Evolutionary conservation across 2,888 invertebrate species (phyloP), one percentile per base, ranked within the genome.

Genomic region (Tipula confusa): DNA sequence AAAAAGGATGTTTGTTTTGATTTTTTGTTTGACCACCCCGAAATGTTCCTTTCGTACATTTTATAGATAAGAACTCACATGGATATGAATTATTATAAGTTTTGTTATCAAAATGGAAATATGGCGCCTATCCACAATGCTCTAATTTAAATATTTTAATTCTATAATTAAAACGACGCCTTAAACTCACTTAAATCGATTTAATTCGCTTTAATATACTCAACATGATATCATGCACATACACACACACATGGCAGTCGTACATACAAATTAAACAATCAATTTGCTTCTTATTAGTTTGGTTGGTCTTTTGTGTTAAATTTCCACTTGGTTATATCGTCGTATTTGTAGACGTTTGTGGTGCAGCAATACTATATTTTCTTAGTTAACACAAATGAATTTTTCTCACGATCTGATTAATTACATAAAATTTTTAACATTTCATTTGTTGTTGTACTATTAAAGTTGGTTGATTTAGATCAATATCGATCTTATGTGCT

Each of bases 361-460:
- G 64, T 64, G 64, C n/a, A n/a, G 64, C 64, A 64, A 9, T 64
- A 64, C 24, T 64, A 24, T 43, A 43, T 64, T 64, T 18, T 64
- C 64, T 64, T 64, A 64, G 24, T 64, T 64, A 64, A 64, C 24
- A 24, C 64, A 9, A 64, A 64, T 64, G 18, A 64, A 64, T 64
- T 64, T 64, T 64, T 64, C 64, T 64, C 64, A 64, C 64, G 64
- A 64, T 64, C 64, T 24, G 24, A 64, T 64, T 64, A 64, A 64
- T 64, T 64, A 64, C 64, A 24, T 2, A n/a, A 64, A 64, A 64
- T 64, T 24, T n/a, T 24, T 64, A 48, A 48, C n/a, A n/a, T n/a
- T n/a, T n/a, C n/a, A 48, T 18, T 48, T 48, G 48, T 48, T 48
- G 7, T 64, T 64, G 6, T 64, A n/a, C n/a, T n/a, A n/a, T n/a